Evolutionary conservation across 1,140 invertebrate species (phyloP).

Genomic region (Sinella curviseta): DNA sequence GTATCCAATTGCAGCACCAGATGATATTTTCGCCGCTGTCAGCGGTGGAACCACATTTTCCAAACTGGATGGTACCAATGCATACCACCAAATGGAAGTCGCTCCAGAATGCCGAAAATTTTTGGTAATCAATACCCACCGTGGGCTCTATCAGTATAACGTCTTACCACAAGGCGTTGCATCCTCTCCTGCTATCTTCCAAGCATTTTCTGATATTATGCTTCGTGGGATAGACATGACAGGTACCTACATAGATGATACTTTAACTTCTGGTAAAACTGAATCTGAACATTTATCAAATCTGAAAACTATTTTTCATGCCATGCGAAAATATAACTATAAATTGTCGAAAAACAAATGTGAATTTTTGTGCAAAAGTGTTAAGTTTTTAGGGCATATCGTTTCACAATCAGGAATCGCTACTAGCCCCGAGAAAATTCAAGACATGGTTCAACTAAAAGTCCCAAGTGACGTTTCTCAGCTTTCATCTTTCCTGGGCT

Average conservation of each 20-base stretch:
- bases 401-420: not conserved
- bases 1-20: not conserved
- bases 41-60: not conserved
- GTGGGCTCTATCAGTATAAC: too few relatives aligned
- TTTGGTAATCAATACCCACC: not conserved
- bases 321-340: too few relatives aligned
- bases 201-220: not conserved
- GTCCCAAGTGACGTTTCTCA: constrained; percentile 48
- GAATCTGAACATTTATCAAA: not conserved
- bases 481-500: constrained; percentile 48
- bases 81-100: not conserved
- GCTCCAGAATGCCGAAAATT: not conserved
- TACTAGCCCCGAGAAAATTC: not conserved
- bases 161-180: not conserved
- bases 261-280: not conserved
- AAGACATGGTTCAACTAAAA: not conserved
- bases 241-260: not conserved
- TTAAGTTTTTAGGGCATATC: not conserved
- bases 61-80: too few relatives aligned
- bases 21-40: not conserved
- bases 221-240: not conserved
- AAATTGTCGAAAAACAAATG: not conserved
- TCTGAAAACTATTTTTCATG: not conserved
- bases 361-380: not conserved
- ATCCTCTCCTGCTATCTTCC: not conserved